Conservation (phyloP, 2,113 vertebrate species). For the Onychostruthus taczanowskii region DNA sequence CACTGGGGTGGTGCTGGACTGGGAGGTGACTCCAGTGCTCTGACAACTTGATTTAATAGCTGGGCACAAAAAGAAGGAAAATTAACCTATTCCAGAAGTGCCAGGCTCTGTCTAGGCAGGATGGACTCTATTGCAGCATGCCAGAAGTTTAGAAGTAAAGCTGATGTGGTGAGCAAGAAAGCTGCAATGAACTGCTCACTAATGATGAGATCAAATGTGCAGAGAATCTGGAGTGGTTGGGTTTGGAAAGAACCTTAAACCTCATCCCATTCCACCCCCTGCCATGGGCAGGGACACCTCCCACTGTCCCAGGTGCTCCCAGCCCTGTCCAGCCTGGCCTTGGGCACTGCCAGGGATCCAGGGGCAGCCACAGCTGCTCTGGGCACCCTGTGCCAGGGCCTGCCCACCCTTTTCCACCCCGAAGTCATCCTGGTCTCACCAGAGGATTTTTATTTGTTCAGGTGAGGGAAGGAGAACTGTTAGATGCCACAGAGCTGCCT, state of each 20-base stretch:
- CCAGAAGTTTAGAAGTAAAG: background rate
- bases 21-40: background rate
- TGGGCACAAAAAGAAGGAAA: background rate
- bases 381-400: background rate
- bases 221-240: background rate
- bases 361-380: background rate
- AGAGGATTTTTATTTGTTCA: background rate
- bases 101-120: background rate
- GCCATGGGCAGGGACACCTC: background rate
- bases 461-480: background rate
- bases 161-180: background rate
- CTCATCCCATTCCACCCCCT: background rate
- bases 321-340: background rate
- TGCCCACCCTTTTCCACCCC: background rate
- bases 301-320: fast-evolving
- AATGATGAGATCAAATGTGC: background rate
- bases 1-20: background rate
- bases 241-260: background rate
- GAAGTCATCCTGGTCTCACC: background rate
- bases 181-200: background rate
- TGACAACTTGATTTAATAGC: background rate
- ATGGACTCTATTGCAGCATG: background rate
- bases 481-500: background rate
- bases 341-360: background rate
- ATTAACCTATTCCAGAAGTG: background rate